Conservation (phyloP, 1,140 invertebrate species). For the Liolophura sinensis region DNA sequence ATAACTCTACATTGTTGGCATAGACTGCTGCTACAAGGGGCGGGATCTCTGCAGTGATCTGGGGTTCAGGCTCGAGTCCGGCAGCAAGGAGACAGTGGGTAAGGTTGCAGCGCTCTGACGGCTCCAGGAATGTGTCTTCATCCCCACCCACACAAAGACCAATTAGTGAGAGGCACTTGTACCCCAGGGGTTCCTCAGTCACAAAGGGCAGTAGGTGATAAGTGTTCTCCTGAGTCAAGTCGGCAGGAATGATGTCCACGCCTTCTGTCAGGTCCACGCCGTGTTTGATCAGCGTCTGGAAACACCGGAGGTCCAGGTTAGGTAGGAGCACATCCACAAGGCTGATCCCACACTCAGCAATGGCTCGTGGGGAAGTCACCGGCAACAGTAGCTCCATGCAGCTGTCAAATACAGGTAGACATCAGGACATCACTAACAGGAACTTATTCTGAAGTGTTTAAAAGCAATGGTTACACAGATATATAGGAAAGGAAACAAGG, state of each 20-base stretch:
- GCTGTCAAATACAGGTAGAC: conserved; percentile 21
- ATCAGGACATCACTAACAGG: neutral
- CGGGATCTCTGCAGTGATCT: conserved; percentile 27
- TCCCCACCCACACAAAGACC: conserved; percentile 16
- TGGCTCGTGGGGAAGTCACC: conserved; percentile 29
- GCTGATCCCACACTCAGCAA: conserved; percentile 21
- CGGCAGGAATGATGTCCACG: conserved; percentile 14
- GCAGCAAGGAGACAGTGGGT: conserved; percentile 2
- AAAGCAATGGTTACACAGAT: too few relatives aligned
- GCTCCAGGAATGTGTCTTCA: conserved; percentile 27
- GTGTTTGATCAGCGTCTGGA: conserved; percentile 28
- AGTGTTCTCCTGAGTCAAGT: conserved; percentile 11
- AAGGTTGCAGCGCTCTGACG: conserved; percentile 10
- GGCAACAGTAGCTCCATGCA: conserved; percentile 37
- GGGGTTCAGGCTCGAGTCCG: conserved; percentile 10
- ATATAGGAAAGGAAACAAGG: too few relatives aligned
- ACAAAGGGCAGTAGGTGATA: conserved; percentile 10
- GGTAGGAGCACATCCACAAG: conserved; percentile 36
- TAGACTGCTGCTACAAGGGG: conserved; percentile 35
- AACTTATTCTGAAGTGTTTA: too few relatives aligned
- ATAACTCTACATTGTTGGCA: conserved; percentile 23
- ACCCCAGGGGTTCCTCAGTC: conserved; percentile 15
- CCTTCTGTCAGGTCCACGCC: conserved; percentile 23
- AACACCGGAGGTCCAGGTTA: conserved; percentile 20
- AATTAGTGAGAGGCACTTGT: conserved; percentile 28